Conservation (phyloP, 1,140 invertebrate genomes). For the Luehdorfia chinensis region DNA sequence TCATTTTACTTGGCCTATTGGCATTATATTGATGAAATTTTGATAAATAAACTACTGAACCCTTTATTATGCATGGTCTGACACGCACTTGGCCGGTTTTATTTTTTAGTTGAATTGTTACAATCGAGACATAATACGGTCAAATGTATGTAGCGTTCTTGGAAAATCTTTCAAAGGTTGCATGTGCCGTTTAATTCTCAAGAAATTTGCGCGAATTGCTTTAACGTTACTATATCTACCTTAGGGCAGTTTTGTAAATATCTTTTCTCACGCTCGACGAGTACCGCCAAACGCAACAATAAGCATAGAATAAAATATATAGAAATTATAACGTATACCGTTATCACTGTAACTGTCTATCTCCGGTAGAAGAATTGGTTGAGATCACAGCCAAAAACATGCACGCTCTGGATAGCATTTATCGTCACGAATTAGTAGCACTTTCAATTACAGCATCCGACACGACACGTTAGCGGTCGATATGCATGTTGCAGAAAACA, state of each 20-base stretch:
- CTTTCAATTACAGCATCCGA: slow-evolving; percentile 9
- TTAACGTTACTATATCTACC: background rate
- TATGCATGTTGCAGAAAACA: background rate
- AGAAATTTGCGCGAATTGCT: background rate
- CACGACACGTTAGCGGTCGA: slow-evolving; percentile 4
- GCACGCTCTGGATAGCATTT: slow-evolving; percentile 10
- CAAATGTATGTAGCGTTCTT: too few species aligned
- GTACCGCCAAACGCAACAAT: slow-evolving; percentile 24
- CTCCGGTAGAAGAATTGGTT: slow-evolving; percentile 24
- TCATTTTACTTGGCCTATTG: too few species aligned
- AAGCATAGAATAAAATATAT: slow-evolving; percentile 27
- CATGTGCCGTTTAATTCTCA: background rate
- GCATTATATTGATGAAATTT: too few species aligned
- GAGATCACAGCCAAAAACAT: slow-evolving; percentile 29
- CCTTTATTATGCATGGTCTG: too few species aligned
- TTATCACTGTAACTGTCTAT: slow-evolving; percentile 28
- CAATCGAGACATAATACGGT: too few species aligned
- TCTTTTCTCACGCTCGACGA: slow-evolving; percentile 18
- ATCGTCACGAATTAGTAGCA: slow-evolving; percentile 8
- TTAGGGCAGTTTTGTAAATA: slow-evolving; percentile 3
- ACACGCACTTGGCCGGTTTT: too few species aligned
- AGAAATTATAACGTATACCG: slow-evolving; percentile 28
- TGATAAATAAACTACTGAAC: too few species aligned
- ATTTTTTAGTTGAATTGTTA: too few species aligned
- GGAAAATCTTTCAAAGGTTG: slow-evolving; percentile 3